Conservation (phyloP, 1,140 invertebrate species). For the Manduca sexta region DNA sequence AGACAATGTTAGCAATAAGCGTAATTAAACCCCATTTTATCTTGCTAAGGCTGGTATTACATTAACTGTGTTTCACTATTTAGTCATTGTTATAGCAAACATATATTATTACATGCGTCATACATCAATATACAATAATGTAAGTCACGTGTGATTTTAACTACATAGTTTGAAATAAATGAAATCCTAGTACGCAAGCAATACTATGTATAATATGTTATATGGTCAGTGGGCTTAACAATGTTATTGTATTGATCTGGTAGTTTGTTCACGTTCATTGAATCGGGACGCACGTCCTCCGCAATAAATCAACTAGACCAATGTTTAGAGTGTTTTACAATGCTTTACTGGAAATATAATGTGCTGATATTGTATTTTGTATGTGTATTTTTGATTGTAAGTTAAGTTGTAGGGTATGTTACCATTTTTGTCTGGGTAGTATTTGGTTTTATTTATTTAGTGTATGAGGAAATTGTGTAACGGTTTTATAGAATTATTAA, state of each 20-base stretch:
- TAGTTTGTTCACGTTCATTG: constrained; percentile 24
- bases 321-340: constrained; percentile 71
- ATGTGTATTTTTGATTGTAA: constrained; percentile 43
- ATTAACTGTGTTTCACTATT: constrained; percentile 1
- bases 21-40: constrained; percentile 57
- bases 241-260: constrained; percentile 30
- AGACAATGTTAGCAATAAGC: constrained; percentile 62
- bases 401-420: constrained; percentile 61
- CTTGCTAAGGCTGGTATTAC: constrained; percentile 18
- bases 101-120: background rate
- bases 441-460: constrained; percentile 51
- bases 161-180: background rate
- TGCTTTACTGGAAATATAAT: constrained; percentile 60
- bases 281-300: constrained; percentile 28
- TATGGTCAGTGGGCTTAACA: constrained; percentile 9
- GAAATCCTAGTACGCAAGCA: constrained; percentile 5
- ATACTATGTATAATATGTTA: constrained; percentile 8
- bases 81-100: constrained; percentile 4
- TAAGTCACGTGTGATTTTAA: background rate
- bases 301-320: constrained; percentile 70
- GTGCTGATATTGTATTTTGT: constrained; percentile 63
- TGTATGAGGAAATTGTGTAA: constrained; percentile 47
- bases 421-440: constrained; percentile 59
- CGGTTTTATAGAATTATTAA: constrained; percentile 51
- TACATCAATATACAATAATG: too few species aligned